These are phyloP conservation scores for Brachionus calyciflorus DNA, from an alignment of 1,140 invertebrate species.

Conservation along the genomic window DNA sequence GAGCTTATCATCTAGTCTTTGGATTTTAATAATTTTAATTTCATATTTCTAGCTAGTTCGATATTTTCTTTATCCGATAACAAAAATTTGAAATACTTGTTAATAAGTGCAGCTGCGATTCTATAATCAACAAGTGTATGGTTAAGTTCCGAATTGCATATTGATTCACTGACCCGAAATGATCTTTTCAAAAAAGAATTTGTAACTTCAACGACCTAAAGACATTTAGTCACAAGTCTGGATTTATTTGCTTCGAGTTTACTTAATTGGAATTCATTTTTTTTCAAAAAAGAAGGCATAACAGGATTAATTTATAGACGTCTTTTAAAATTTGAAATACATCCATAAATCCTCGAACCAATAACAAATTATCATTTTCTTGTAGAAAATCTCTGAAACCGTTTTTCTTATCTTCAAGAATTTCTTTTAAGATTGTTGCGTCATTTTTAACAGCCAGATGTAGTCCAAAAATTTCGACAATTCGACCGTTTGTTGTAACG, in stretches of 20 bases:
- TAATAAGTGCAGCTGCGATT: too few relatives aligned
- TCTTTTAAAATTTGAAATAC: neutral
- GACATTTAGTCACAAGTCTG: neutral
- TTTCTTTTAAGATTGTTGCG: slow-evolving; percentile 1
- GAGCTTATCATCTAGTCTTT: too few relatives aligned
- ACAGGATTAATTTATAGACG: neutral
- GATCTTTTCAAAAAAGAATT: slow-evolving; percentile 5
- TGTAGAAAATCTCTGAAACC: neutral
- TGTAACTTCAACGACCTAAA: neutral
- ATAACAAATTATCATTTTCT: slow-evolving; percentile 1
- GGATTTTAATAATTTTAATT: too few relatives aligned
- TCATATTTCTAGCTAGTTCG: too few relatives aligned
- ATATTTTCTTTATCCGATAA: too few relatives aligned
- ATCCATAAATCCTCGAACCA: neutral
- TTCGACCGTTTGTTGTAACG: neutral
- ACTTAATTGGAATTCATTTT: neutral
- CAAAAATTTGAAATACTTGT: too few relatives aligned
- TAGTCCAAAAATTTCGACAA: neutral
- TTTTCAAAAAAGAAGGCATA: neutral
- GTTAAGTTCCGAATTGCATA: too few relatives aligned
- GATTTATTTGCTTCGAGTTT: neutral
- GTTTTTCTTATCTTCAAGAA: slow-evolving; percentile 8
- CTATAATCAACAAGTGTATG: too few relatives aligned
- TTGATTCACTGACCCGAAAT: too few relatives aligned
- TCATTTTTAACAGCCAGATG: neutral